Percentiles rank a stretch among this genome's conserved stretches.
These are phyloP conservation scores for Sebastes elongatus DNA, from an alignment of 2,797 vertebrate genomes.

Conservation along the genomic window DNA sequence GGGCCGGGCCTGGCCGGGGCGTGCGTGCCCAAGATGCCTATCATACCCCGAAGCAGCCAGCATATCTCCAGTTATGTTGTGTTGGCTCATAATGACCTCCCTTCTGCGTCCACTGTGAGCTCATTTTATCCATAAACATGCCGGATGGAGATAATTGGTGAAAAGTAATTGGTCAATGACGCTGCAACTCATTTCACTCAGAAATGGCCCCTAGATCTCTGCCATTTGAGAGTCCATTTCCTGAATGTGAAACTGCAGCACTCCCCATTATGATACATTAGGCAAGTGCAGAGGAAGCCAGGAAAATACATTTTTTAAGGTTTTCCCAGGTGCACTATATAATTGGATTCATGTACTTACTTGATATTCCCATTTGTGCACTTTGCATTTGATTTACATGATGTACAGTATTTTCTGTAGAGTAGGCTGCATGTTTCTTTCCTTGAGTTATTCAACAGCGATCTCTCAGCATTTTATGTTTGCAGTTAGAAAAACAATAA, in stretches of 20 bases:
- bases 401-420: not conserved
- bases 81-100: constrained; percentile 50
- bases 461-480: not conserved
- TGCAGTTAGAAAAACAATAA: not conserved
- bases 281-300: constrained; percentile 18
- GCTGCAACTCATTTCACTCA: constrained; percentile 50
- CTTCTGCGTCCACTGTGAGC: constrained; percentile 9
- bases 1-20: not conserved
- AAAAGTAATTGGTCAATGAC: constrained; percentile 57
- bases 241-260: constrained; percentile 46
- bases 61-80: constrained; percentile 49
- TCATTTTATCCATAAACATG: constrained; percentile 54
- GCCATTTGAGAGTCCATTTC: constrained; percentile 58
- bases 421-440: not conserved
- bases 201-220: constrained; percentile 24
- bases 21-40: constrained; percentile 64
- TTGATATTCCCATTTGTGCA: constrained; percentile 23
- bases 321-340: constrained; percentile 15
- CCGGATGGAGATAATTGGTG: constrained; percentile 55
- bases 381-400: constrained; percentile 44
- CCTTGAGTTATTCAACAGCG: not conserved
- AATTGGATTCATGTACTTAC: constrained; percentile 14
- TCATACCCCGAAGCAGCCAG: constrained; percentile 45
- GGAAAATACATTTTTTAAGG: constrained; percentile 22
- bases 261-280: constrained; percentile 49